A percentile compares a stretch with the other conserved stretches of the same genome.
Conservation (phyloP, 2,888 invertebrate genomes). For the Drosophila neotestacea region DNA sequence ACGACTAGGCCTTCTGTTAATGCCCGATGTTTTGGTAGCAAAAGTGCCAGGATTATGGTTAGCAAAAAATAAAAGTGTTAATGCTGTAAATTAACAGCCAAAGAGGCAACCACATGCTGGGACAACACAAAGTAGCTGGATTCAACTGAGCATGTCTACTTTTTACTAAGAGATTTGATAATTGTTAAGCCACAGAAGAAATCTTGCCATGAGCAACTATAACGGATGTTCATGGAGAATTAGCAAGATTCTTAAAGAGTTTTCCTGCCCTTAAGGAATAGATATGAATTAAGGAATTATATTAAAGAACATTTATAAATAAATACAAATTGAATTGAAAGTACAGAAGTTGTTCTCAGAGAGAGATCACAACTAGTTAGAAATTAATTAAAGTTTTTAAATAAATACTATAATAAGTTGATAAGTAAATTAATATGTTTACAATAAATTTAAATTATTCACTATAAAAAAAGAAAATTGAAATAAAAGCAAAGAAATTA, state of each 20-base stretch:
- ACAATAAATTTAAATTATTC: too few species aligned
- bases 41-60: slow-evolving; percentile 64
- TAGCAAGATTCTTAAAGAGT: neutral
- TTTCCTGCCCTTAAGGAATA: neutral
- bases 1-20: slow-evolving; percentile 29
- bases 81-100: slow-evolving; percentile 55
- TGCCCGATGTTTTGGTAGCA: slow-evolving; percentile 69
- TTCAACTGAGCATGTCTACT: slow-evolving; percentile 18
- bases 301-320: too few species aligned
- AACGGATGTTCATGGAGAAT: neutral
- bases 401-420: too few species aligned
- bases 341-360: too few species aligned
- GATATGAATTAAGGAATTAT: neutral
- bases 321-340: too few species aligned
- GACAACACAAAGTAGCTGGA: slow-evolving; percentile 41
- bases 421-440: too few species aligned
- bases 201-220: slow-evolving; percentile 2
- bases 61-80: slow-evolving; percentile 55
- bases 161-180: slow-evolving; percentile 53
- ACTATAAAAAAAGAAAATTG: too few species aligned
- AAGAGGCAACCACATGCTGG: slow-evolving; percentile 65
- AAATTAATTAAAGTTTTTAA: too few species aligned
- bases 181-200: slow-evolving; percentile 54
- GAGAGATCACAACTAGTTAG: too few species aligned
- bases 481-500: too few species aligned